Percentiles rank a stretch among this genome's conserved stretches.
Evolutionary conservation across 2,888 invertebrate species (phyloP).

Genomic region (Hirtodrosophila trivittata): DNA sequence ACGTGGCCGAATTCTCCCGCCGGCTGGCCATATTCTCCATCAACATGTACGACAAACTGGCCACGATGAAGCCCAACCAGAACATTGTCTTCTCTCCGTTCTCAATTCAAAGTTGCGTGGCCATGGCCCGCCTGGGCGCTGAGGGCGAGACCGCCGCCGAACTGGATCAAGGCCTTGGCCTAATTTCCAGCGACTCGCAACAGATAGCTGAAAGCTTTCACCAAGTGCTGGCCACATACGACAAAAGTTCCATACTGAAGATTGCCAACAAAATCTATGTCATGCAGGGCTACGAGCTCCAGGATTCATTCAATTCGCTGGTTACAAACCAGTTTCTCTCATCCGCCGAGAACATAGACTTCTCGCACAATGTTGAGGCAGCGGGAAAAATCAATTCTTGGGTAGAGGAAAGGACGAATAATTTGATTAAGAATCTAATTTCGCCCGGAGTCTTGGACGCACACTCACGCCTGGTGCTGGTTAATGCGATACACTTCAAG

Average conservation of each 20-base stretch:
- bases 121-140: conserved; percentile 90
- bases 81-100: conserved; percentile 91
- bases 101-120: conserved; percentile 89
- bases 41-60: conserved; percentile 59
- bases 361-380: conserved; percentile 84
- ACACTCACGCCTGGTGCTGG: conserved; percentile 88
- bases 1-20: conserved; percentile 57
- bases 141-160: conserved; percentile 86
- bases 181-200: conserved; percentile 80
- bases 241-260: conserved; percentile 81
- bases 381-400: conserved; percentile 90
- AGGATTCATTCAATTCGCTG: conserved; percentile 85
- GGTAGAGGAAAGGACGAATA: conserved; percentile 91
- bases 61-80: conserved; percentile 83
- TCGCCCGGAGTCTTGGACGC: conserved; percentile 85
- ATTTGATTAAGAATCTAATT: conserved; percentile 92
- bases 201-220: conserved; percentile 76
- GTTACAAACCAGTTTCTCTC: conserved; percentile 87
- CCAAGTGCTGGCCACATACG: conserved; percentile 65
- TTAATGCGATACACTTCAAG: conserved; percentile 94
- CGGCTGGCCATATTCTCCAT: conserved; percentile 60
- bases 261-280: conserved; percentile 91
- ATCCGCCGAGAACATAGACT: conserved; percentile 87
- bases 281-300: conserved; percentile 85
- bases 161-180: conserved; percentile 86